Base-by-base conservation (phyloP, 2,797 vertebrate genomes). In the Melopsittacus undulatus region DNA sequence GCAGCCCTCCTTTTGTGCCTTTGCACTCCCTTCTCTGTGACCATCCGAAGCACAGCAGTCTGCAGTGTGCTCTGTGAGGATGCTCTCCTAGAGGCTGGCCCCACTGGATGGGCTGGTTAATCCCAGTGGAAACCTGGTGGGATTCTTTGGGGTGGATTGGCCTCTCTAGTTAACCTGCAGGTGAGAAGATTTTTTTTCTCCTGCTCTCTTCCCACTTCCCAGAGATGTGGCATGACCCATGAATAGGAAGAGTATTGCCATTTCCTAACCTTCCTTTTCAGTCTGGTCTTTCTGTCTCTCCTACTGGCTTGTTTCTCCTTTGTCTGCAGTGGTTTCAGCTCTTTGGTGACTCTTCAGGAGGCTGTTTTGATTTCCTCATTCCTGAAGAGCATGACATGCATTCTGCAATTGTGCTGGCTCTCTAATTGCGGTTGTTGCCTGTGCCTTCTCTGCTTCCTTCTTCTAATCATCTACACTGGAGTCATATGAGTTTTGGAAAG, bases 121-220 rank as follows among this genome's bases (percentile, higher is more conserved):
- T 91, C n/a, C 62, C 52, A 46, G 22, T 57, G 64, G 78, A 87
- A 93, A 22, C 42, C 40, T 7, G 30, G 36, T 76, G 69, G 63
- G 59, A 83, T 63, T 76, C 10, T 45, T 85, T 77, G 17, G 43
- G 56, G 70, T 66, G 85, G 86, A 92, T 79, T 95, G 94, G 19
- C 73, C 59, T 82, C 64, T 83, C 77, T 82, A 56, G 61, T 79
- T 94, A 78, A 36, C 29, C 52, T 89, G 38, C 73, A 96, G 83
- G 87, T 94, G 89, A 88, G 92, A 92, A 77, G 42, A 86, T 38
- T 78, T 43, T 32, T 27, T 88, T 76, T 38, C 6, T 19, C n/a
- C 11, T 18, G 3, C 21, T 8, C 8, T 23, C 13, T 87, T 66
- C 29, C 57, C 1, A 0, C 76, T 91, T 83, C 23, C 70, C 38